Percentiles rank a stretch among this genome's conserved stretches.
phyloP scores from a whole-genome alignment of 2,797 vertebrate species.

The Eulemur mongoz region DNA sequence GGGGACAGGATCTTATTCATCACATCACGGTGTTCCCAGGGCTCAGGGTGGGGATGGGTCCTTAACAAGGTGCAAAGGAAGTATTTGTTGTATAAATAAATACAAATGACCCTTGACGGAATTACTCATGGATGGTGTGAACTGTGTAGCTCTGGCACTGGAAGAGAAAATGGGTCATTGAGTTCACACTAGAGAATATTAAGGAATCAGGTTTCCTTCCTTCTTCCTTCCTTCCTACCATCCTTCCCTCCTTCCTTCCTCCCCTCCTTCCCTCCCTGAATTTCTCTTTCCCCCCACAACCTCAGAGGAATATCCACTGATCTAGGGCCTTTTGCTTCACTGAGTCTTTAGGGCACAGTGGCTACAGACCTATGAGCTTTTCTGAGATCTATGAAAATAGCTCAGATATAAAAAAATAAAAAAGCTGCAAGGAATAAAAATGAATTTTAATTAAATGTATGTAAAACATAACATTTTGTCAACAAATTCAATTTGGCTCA shows the following conservation, averaged over 20 bases:
- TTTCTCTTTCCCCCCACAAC: accelerated
- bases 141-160: not conserved
- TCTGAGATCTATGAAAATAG: not conserved
- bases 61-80: not conserved
- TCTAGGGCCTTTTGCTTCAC: not conserved
- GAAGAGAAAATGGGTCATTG: not conserved
- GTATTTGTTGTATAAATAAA: constrained; percentile 19
- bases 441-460: not conserved
- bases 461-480: not conserved
- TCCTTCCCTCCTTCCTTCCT: accelerated
- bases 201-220: not conserved
- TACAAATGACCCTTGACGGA: not conserved
- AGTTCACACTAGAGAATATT: not conserved
- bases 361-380: not conserved
- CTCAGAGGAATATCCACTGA: not conserved
- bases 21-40: not conserved
- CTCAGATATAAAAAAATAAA: not conserved
- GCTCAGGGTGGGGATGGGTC: not conserved
- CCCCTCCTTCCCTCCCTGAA: accelerated
- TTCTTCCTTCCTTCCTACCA: accelerated
- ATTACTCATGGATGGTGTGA: not conserved
- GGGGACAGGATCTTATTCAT: not conserved
- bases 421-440: not conserved
- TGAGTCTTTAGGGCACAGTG: not conserved
- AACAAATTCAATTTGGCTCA: not conserved